These are phyloP conservation scores for Rhabdomys dilectus DNA, from an alignment of 2,113 vertebrate species.

Conservation along the genomic window DNA sequence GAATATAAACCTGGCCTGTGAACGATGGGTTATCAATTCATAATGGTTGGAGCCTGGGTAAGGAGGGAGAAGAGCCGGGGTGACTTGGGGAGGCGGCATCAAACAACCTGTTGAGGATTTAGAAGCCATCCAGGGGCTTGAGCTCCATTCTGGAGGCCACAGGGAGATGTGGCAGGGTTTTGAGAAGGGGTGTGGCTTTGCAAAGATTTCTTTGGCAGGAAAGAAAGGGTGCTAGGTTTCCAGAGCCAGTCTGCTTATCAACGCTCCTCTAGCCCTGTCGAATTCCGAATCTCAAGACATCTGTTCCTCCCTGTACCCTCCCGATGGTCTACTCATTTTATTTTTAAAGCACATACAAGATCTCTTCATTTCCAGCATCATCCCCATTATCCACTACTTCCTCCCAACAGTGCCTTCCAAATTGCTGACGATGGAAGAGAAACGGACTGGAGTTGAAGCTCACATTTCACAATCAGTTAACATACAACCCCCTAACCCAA, in stretches of 20 bases:
- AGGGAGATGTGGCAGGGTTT: neutral
- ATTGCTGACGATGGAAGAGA: neutral
- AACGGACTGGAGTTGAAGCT: neutral
- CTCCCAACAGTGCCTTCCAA: neutral
- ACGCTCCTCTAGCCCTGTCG: neutral
- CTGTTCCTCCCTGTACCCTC: neutral
- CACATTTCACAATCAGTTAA: neutral
- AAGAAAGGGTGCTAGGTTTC: neutral
- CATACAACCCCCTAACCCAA: neutral
- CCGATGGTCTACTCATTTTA: neutral
- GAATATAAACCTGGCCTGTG: neutral
- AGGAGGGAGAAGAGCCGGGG: neutral
- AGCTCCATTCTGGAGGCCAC: neutral
- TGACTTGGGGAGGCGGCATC: neutral
- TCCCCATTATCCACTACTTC: neutral
- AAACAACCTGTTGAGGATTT: neutral
- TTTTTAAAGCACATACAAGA: neutral
- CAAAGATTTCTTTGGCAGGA: neutral
- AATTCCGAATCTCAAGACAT: neutral
- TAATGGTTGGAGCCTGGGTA: neutral
- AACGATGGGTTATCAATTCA: neutral
- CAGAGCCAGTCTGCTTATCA: neutral
- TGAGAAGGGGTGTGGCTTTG: neutral
- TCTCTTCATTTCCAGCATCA: neutral
- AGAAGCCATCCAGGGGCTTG: neutral